phyloP scores from a whole-genome alignment of 2,113 vertebrate species.

The Vicugna pacos region DNA sequence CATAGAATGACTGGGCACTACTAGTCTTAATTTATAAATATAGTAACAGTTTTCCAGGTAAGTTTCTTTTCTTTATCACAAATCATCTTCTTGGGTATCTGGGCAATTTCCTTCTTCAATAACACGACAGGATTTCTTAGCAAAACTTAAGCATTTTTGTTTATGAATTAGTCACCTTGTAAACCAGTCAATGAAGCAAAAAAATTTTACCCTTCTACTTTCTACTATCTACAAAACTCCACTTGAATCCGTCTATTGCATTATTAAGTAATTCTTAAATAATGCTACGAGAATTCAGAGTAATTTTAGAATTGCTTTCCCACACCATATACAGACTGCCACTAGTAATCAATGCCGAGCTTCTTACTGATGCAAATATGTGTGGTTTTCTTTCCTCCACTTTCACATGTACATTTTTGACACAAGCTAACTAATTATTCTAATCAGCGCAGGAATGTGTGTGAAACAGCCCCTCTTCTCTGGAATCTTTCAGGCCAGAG shows the following conservation, averaged over 20 bases:
- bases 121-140: neutral
- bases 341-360: neutral
- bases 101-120: neutral
- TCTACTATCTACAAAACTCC: neutral
- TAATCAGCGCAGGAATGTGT: too few species aligned
- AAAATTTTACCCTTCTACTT: neutral
- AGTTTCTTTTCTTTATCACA: neutral
- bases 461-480: neutral
- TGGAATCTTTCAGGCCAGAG: neutral
- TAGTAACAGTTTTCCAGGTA: accelerated
- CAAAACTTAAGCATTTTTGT: neutral
- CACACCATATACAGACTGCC: accelerated
- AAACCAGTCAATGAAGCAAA: neutral
- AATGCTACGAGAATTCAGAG: neutral
- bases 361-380: accelerated
- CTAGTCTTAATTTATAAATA: accelerated
- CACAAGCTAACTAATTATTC: neutral
- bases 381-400: neutral
- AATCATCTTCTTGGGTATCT: neutral
- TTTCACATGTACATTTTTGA: neutral
- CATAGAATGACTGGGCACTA: accelerated
- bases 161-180: too few species aligned
- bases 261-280: neutral
- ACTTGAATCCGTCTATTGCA: neutral
- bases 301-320: neutral